Percentiles rank a stretch among this genome's conserved stretches.
Conservation (phyloP, 1,140 invertebrate species). For the Coelopa frigida region DNA sequence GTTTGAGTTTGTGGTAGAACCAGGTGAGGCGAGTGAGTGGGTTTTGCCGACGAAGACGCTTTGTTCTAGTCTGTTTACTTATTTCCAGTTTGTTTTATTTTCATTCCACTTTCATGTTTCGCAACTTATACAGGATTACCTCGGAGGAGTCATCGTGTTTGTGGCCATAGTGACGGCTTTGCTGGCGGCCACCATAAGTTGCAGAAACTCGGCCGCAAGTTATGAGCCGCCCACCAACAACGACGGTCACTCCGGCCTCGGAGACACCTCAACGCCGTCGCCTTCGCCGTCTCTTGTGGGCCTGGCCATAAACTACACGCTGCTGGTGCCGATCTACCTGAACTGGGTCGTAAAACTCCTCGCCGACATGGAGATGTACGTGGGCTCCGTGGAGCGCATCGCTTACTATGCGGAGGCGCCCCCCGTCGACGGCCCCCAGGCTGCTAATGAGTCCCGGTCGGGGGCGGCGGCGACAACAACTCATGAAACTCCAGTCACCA, state of each 20-base stretch:
- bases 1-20: too few species aligned
- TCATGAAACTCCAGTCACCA: constrained; percentile 31
- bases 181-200: constrained; percentile 48
- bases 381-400: constrained; percentile 68
- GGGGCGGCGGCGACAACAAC: constrained; percentile 27
- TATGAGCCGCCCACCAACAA: constrained; percentile 12
- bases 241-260: neutral
- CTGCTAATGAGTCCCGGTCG: constrained; percentile 3
- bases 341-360: constrained; percentile 76
- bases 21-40: too few species aligned
- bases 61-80: too few species aligned
- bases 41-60: too few species aligned
- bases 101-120: too few species aligned
- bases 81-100: too few species aligned
- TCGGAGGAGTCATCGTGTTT: constrained; percentile 70
- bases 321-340: constrained; percentile 71
- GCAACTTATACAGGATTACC: constrained; percentile 70
- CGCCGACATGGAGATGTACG: constrained; percentile 70
- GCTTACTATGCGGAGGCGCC: constrained; percentile 49
- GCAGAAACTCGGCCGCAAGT: constrained; percentile 15
- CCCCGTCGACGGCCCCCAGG: neutral
- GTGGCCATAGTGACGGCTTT: constrained; percentile 60
- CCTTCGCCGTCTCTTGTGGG: constrained; percentile 60
- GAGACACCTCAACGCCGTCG: constrained; percentile 18
- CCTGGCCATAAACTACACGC: constrained; percentile 70